Evolutionary conservation across 2,797 vertebrate genomes (phyloP), one percentile per base, ranked within the genome.

Genomic region (Enteromius trimaculatus): DNA sequence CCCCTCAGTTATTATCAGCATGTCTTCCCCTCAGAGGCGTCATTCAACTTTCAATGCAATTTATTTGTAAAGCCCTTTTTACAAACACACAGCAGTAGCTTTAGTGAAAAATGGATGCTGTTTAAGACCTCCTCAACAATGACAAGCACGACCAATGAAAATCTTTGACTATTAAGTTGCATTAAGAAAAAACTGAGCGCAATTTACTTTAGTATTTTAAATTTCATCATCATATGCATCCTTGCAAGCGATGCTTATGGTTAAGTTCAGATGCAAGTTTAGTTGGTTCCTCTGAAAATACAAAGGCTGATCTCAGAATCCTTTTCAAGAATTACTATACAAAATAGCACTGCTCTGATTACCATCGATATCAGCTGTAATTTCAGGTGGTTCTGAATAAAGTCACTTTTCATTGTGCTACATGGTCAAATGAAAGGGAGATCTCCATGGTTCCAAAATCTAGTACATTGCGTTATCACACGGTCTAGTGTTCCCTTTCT

Each of bases 381-480:
- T 71, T 80, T 47, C 68, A 80, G 16, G 10, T 19, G 65, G 17
- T 58, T 31, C 55, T 58, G 1, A 29, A 70, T 70, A 51, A 23
- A 42, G 37, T 72, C 37, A 71, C 21, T 60, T 81, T 71, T 44
- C 26, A 71, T 71, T 53, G 62, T 31, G n/a, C n/a, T n/a, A n/a
- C n/a, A n/a, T n/a, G n/a, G n/a, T n/a, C 78, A 58, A 80, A 58
- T 66, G 16, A 69, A 80, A 80, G 6, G 49, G n/a, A 70, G 34
- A 44, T 51, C 23, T 51, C 16, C n/a, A 14, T 3, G 8, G 17
- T 60, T 42, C 60, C 60, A 65, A 65, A 66, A 34, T 49, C 42
- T n/a, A 16, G 60, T n/a, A n/a, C 11, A 80, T 16, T 58, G 21
- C 60, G 26, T 29, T 62, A 72, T 29, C 66, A 77, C 66, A 58